These are phyloP conservation scores for Trachurus trachurus DNA, from an alignment of 2,797 vertebrate species.

Conservation along the genomic window DNA sequence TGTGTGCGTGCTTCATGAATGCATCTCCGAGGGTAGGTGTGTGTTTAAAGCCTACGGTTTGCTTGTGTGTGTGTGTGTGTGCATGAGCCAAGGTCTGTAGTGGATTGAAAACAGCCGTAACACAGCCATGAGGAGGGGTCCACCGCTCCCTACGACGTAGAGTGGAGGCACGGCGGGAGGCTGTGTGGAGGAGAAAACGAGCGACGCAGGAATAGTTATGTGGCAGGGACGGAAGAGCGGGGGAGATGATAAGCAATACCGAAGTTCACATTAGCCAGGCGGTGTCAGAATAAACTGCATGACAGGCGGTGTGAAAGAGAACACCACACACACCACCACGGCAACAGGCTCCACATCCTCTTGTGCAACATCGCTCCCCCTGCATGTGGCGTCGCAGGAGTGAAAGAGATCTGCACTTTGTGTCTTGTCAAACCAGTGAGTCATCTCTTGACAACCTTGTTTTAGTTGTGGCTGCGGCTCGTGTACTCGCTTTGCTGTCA, in stretches of 20 bases:
- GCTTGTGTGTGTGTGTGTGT: constrained; percentile 6
- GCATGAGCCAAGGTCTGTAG: constrained; percentile 9
- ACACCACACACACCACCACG: constrained; percentile 25
- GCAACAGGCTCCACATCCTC: constrained; percentile 39
- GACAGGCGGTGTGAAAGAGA: constrained; percentile 37
- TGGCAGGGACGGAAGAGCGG: constrained; percentile 1
- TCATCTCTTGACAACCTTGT: constrained; percentile 19
- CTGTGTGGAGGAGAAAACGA: constrained; percentile 38
- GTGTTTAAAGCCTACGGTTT: constrained; percentile 10
- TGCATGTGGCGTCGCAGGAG: constrained; percentile 29
- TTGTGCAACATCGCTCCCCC: constrained; percentile 32
- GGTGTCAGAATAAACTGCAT: constrained; percentile 38
- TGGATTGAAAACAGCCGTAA: constrained; percentile 22
- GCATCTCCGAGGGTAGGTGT: constrained; percentile 15
- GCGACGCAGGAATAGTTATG: constrained; percentile 35
- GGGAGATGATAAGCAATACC: constrained; percentile 37
- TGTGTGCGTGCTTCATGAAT: constrained; percentile 29
- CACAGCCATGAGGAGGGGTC: constrained; percentile 29
- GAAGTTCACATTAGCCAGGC: constrained; percentile 47
- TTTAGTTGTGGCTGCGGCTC: constrained; percentile 11
- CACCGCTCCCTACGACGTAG: constrained; percentile 22
- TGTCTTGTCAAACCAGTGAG: constrained; percentile 15
- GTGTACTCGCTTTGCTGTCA: not conserved
- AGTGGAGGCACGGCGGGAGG: constrained; percentile 31
- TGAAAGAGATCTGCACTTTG: constrained; percentile 9